Evolutionary conservation across 2,888 invertebrate genomes (phyloP), one percentile per base, ranked within the genome.

Genomic region (Drosophila prostipennis): DNA sequence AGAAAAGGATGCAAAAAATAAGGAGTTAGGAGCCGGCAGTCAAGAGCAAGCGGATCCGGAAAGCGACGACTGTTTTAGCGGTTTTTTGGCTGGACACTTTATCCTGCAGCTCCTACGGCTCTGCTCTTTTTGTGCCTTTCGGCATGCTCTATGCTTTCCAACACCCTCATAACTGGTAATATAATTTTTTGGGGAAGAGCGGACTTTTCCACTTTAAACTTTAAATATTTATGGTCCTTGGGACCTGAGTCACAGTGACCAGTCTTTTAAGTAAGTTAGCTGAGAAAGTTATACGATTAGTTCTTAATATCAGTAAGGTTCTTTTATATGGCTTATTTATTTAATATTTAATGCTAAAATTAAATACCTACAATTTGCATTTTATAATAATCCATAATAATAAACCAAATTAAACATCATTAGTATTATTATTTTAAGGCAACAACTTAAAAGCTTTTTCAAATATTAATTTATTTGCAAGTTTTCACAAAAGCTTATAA

Each of bases 11-110:
- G 54, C 46, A 43, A 26, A 60, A 52, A 57, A 63, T 55, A 39
- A 55, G 67, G 53, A 49, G 36, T 52, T 23, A 40, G 42, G 56
- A 54, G 40, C 56, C 56, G 54, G 10, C 46, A 49, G 63, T 45
- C 46, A 45, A 54, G 54, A 55, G 49, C 26, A 65, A n/a, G 57
- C 57, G 39, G 49, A 34, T 42, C 48, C 64, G 70, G 79, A 76
- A 80, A 54, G 40, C 81, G 57, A 72, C 61, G 76, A 76, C 76
- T 86, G 70, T 72, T 79, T 82, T 76, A 76, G 76, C 77, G 73
- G 73, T 76, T 77, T 71, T 74, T 74, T 54, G 53, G 68, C 78
- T 65, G 65, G 61, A 79, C 69, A 69, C 39, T 69, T 67, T 69
- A 65, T 64, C 49, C 65, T 46, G 74, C 72, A 52, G 32, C 34